Evolutionary conservation across 2,113 vertebrate species (phyloP).

Genomic region (Lichenostomus cassidix): DNA sequence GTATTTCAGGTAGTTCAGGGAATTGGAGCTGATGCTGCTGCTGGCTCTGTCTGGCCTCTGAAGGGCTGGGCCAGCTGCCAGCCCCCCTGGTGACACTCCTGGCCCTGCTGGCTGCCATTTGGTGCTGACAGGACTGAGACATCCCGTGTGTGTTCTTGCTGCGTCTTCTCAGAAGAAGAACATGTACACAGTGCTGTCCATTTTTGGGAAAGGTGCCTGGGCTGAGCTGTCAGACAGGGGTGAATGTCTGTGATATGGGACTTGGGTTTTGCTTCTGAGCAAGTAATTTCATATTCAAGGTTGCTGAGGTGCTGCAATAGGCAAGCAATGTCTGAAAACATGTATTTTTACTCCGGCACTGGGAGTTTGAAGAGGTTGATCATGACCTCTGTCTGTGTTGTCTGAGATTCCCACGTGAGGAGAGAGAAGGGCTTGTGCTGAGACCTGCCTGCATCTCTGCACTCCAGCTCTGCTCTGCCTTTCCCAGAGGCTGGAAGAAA

Average conservation of each 20-base stretch:
- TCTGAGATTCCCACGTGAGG: neutral
- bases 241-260: neutral
- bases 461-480: neutral
- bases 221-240: neutral
- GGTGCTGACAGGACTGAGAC: neutral
- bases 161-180: neutral
- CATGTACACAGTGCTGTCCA: neutral
- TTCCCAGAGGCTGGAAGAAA: neutral
- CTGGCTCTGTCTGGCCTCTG: neutral
- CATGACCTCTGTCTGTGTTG: neutral
- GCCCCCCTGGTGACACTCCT: neutral
- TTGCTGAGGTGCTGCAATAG: neutral
- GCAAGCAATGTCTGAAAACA: neutral
- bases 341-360: neutral
- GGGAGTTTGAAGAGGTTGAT: neutral
- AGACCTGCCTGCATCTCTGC: neutral
- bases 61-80: neutral
- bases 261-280: neutral
- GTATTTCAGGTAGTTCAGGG: neutral
- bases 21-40: neutral
- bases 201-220: neutral
- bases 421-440: neutral
- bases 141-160: neutral
- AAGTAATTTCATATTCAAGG: neutral
- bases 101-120: neutral